Conservation (phyloP, 2,113 vertebrate species). For the Rattus rattus region DNA sequence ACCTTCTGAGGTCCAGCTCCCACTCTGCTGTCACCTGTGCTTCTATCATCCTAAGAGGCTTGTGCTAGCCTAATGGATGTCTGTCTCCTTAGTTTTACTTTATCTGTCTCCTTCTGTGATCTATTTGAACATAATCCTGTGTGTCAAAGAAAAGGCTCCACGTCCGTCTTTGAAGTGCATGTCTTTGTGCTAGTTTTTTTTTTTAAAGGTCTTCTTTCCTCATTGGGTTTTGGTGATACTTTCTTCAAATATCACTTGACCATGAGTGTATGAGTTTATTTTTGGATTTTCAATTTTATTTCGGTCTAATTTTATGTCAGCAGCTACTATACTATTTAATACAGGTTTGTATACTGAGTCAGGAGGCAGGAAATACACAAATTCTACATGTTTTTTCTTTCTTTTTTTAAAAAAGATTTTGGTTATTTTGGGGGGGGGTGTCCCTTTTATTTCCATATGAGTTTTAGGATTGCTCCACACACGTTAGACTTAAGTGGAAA, state of each 20-base stretch:
- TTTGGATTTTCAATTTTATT: conserved; percentile 45
- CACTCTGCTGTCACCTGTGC: background rate
- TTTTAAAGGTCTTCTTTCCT: conserved; percentile 12
- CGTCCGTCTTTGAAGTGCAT: conserved; percentile 25
- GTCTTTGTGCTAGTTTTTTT: background rate
- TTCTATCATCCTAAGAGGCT: conserved; percentile 43
- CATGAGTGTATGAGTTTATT: background rate
- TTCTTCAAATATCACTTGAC: background rate
- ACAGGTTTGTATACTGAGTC: conserved; percentile 14
- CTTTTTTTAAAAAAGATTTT: conserved; percentile 39
- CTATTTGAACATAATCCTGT: conserved; percentile 53
- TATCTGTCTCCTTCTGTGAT: background rate
- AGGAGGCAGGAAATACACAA: conserved; percentile 14
- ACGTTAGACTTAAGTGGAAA: conserved; percentile 26
- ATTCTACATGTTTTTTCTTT: background rate
- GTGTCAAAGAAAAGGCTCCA: background rate
- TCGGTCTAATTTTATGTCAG: background rate
- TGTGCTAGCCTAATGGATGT: conserved; percentile 29
- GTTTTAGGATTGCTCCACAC: conserved; percentile 32
- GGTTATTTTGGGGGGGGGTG: background rate
- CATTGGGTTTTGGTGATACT: background rate
- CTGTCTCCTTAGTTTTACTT: background rate
- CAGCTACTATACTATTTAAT: conserved; percentile 10
- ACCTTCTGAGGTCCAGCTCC: background rate
- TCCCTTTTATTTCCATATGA: conserved; percentile 29